Evolutionary conservation across 2,888 invertebrate genomes (phyloP).

Genomic region (Hipparchia sbordonii): DNA sequence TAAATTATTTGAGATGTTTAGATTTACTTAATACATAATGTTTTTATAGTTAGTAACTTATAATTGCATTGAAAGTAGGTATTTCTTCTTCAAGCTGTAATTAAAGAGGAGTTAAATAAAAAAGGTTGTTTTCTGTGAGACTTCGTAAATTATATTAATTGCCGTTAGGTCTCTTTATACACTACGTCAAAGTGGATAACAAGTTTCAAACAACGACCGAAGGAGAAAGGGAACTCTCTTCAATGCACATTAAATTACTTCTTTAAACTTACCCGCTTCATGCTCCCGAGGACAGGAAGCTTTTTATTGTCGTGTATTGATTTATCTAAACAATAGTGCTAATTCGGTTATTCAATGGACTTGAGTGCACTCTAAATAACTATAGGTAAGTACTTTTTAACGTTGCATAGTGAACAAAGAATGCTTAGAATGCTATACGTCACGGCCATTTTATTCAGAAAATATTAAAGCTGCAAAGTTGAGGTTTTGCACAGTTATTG

Average conservation of each 20-base stretch:
- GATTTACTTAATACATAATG: too few relatives aligned
- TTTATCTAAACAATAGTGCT: conserved; percentile 13
- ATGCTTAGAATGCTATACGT: too few relatives aligned
- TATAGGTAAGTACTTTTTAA: too few relatives aligned
- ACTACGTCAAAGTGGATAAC: conserved; percentile 15
- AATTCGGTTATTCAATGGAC: not conserved
- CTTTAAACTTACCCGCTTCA: conserved; percentile 24
- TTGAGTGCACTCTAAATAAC: not conserved
- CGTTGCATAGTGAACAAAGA: too few relatives aligned
- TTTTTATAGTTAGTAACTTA: not conserved
- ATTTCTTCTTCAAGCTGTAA: not conserved
- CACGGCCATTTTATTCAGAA: too few relatives aligned
- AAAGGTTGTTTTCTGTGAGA: conserved; percentile 8
- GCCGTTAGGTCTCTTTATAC: conserved; percentile 12
- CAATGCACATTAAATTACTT: conserved; percentile 23
- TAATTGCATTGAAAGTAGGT: not conserved
- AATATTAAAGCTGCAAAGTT: too few relatives aligned
- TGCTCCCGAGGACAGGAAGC: conserved; percentile 14
- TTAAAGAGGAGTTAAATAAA: not conserved
- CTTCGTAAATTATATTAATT: conserved; percentile 20
- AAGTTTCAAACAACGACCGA: conserved; percentile 23
- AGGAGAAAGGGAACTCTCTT: conserved; percentile 17
- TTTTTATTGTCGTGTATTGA: conserved; percentile 19
- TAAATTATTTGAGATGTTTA: too few relatives aligned
- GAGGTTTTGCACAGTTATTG: too few relatives aligned